Base-by-base conservation (phyloP, 1,140 invertebrate genomes). In the Heliconius hermathena region DNA sequence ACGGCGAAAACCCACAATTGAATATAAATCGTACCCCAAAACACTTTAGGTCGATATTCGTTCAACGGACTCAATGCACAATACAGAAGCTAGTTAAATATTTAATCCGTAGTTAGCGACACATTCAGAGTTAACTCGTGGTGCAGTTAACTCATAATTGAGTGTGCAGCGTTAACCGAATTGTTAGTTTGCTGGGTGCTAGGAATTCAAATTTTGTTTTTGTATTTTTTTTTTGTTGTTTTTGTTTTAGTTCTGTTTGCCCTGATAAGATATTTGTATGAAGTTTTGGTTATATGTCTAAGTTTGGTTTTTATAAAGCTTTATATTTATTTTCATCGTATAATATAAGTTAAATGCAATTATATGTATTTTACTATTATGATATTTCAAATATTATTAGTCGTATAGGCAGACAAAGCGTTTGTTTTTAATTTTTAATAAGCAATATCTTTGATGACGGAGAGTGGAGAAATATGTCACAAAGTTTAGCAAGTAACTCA, bases 71-170 rank as follows among this genome's bases (percentile, higher is more conserved):
- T 16, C 66, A 36, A 73, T 75, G 80, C 77, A 87, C 86, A 89
- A 89, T 87, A 87, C 87, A 78, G 76, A 57, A 73, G 76, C 80
- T 82, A 76, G 78, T 79, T 89, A 84, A 87, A 89, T 89, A 89
- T 89, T 89, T 87, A 85, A 89, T 82, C 82, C 83, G 82, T 86
- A 89, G 87, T 89, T 89, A 89, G 87, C 87, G 87, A 89, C 87
- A 89, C 85, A 89, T 88, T 83, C 84, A 81, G 87, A 88, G 87
- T 87, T 88, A 88, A 88, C 87, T 85, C 83, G 86, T 86, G 87
- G 84, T 87, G 86, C 85, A 86, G 87, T 88, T 88, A 88, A 84
- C 84, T 86, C 86, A 88, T 88, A 89, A 89, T 89, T 89, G 87
- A 89, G 87, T 87, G 87, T 84, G 85, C 85, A 83, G 81, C 80